Percentiles rank a stretch among this genome's conserved stretches.
Conservation (phyloP, 1,140 invertebrate species). For the Neodiprion lecontei region DNA sequence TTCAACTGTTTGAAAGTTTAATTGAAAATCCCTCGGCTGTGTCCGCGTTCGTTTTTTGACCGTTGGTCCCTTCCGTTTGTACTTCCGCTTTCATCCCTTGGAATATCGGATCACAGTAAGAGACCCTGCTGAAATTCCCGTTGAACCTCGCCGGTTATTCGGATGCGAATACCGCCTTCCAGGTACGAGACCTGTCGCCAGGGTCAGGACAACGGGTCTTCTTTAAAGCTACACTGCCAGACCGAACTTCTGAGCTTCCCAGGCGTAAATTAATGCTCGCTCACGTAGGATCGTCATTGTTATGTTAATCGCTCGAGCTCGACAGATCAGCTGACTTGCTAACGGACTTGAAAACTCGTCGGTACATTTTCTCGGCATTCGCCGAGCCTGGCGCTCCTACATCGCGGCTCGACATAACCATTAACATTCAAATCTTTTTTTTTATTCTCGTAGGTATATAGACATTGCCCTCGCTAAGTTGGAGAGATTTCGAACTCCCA, state of each 20-base stretch:
- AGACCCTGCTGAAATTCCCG: neutral
- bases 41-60: neutral
- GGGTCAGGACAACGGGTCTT: neutral
- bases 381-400: too few relatives aligned
- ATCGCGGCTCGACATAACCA: too few relatives aligned
- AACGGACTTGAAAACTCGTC: too few relatives aligned
- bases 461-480: too few relatives aligned
- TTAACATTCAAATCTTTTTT: too few relatives aligned
- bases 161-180: neutral
- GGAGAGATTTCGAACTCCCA: too few relatives aligned
- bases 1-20: neutral
- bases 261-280: neutral
- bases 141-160: neutral
- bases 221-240: neutral
- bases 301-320: too few relatives aligned
- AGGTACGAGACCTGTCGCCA: neutral
- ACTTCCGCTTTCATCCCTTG: neutral
- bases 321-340: too few relatives aligned
- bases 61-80: constrained; percentile 2
- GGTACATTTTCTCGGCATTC: too few relatives aligned
- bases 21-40: neutral
- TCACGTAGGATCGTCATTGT: too few relatives aligned
- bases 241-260: neutral
- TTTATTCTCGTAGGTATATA: too few relatives aligned
- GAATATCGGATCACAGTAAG: neutral